phyloP scores from a whole-genome alignment of 2,888 invertebrate genomes.

The Limenitis camilla region DNA sequence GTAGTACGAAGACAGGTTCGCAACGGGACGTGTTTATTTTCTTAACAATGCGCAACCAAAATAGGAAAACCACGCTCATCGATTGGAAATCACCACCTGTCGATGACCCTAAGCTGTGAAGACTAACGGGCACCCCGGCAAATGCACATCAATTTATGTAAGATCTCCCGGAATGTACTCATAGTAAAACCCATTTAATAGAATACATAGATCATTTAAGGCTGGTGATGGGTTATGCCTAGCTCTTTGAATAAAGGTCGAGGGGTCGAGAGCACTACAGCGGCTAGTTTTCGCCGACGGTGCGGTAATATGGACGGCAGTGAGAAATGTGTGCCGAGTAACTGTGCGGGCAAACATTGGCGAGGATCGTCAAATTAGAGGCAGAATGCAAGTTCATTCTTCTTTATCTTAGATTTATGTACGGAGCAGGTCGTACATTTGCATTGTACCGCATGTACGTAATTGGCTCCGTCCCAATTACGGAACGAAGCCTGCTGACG shows the following conservation, averaged over 20 bases:
- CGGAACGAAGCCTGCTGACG: slow-evolving; percentile 22
- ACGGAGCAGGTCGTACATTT: slow-evolving; percentile 29
- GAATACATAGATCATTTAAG: slow-evolving; percentile 32
- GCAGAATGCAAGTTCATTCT: slow-evolving; percentile 29
- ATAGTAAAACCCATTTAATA: slow-evolving; percentile 21
- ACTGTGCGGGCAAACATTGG: slow-evolving; percentile 63
- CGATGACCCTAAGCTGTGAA: slow-evolving; percentile 50
- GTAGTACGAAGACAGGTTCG: slow-evolving; percentile 29
- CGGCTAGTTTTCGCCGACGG: slow-evolving; percentile 54
- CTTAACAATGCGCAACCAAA: slow-evolving; percentile 61
- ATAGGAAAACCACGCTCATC: slow-evolving; percentile 62
- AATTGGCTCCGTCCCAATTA: slow-evolving; percentile 31
- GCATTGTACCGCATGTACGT: slow-evolving; percentile 27
- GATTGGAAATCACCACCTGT: slow-evolving; percentile 68
- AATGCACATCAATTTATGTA: slow-evolving; percentile 30
- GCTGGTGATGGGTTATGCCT: slow-evolving; percentile 43
- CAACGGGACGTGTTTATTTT: slow-evolving; percentile 48
- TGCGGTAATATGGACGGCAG: slow-evolving; percentile 36
- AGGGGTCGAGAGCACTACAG: slow-evolving; percentile 57
- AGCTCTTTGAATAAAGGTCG: slow-evolving; percentile 66
- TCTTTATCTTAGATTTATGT: slow-evolving; percentile 32
- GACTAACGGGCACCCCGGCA: slow-evolving; percentile 61
- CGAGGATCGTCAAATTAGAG: slow-evolving; percentile 60
- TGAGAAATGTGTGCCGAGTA: slow-evolving; percentile 60
- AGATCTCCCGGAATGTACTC: slow-evolving; percentile 26